phyloP scores from a whole-genome alignment of 2,888 invertebrate genomes.

The Acrobasis repandana region DNA sequence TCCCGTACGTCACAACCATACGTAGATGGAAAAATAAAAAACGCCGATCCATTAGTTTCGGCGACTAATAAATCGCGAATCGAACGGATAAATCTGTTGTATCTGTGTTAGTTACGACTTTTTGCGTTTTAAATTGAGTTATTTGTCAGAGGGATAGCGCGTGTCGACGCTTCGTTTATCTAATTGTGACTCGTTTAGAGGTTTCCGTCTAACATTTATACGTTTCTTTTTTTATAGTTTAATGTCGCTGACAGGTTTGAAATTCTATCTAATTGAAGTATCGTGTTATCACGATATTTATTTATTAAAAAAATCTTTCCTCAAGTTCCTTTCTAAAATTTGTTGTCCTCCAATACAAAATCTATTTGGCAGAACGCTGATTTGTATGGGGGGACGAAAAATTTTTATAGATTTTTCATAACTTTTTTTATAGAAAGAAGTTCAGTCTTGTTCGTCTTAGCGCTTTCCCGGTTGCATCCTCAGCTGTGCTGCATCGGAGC shows the following conservation, averaged over 20 bases:
- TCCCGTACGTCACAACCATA: slow-evolving; percentile 37
- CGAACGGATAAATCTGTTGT: slow-evolving; percentile 36
- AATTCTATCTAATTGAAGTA: too few relatives aligned
- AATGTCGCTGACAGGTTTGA: background rate
- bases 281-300: too few relatives aligned
- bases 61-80: slow-evolving; percentile 37
- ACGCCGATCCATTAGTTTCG: slow-evolving; percentile 34
- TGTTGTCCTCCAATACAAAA: too few relatives aligned
- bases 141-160: slow-evolving; percentile 28
- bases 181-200: slow-evolving; percentile 2
- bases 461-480: too few relatives aligned
- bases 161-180: slow-evolving; percentile 24
- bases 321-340: too few relatives aligned
- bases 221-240: background rate
- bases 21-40: slow-evolving; percentile 30
- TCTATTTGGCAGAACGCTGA: too few relatives aligned
- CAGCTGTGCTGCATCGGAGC: too few relatives aligned
- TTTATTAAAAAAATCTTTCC: too few relatives aligned
- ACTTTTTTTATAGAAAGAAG: too few relatives aligned
- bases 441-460: too few relatives aligned
- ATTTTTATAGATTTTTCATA: too few relatives aligned
- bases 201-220: background rate
- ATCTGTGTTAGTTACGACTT: slow-evolving; percentile 38
- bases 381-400: too few relatives aligned
- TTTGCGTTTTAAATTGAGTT: slow-evolving; percentile 29